Base-by-base conservation (phyloP, 1,140 invertebrate species). In the Triops longicaudatus region DNA sequence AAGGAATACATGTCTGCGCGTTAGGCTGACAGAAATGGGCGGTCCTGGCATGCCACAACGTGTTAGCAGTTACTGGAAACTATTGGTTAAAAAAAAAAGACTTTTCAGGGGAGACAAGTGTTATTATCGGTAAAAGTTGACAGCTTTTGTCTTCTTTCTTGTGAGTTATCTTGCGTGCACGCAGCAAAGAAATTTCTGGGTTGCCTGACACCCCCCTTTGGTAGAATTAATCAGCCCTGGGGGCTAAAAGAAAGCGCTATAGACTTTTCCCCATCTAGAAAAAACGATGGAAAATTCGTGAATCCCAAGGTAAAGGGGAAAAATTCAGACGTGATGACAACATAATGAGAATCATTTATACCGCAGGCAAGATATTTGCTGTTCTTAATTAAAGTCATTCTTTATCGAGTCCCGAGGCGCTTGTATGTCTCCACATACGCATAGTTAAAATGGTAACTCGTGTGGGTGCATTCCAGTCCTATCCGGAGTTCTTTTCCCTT, bases 311-410 rank as follows among this genome's bases (percentile, higher is more conserved):
- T 6, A 6, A 22, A 9, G n/a, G 2, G 6, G 5, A 63, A 63
- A 63, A 63, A 1, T 63, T 14, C 17, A 5, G 17, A 22, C 50
- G 50, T 22, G 50, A 22, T 63, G 50, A 63, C 50, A 63, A 63
- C 50, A 63, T 63, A 63, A 63, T 63, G 50, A 63, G 50, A 17
- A 22, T 10, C 50, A 63, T 63, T 63, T 63, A 63, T 63, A 63
- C 44, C 50, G 14, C 17, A 63, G 22, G 17, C 3, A 14, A 63
- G 50, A 63, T 63, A 17, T 63, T n/a, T 63, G 50, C 50, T 63
- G 50, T 63, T 63, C 50, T 63, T 63, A 63, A 63, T 63, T 63
- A 63, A 63, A 63, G n/a, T 14, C 50, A 63, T 63, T 63, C 50
- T 63, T 63, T 63, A 63, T 63, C 17, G 22, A 63, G 50, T 63